These are phyloP conservation scores for Rhagologus leucostigma DNA, from an alignment of 2,113 vertebrate genomes.

Conservation along the genomic window DNA sequence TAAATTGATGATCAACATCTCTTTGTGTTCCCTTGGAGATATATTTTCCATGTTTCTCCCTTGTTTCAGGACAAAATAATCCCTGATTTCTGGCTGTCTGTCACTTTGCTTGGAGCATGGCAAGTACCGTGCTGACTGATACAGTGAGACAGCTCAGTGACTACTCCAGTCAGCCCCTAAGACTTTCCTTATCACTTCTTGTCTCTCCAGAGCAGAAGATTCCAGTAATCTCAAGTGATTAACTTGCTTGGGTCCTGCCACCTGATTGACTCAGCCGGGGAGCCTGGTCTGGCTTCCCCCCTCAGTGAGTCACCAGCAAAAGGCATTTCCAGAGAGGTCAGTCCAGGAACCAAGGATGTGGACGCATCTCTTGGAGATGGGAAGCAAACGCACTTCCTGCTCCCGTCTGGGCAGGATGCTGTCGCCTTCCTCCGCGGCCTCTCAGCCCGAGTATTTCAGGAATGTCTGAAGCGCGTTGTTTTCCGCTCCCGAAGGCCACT, in stretches of 20 bases:
- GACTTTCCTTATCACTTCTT: neutral
- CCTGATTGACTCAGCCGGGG: neutral
- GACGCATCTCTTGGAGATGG: neutral
- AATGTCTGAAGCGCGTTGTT: neutral
- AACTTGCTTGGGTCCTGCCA: neutral
- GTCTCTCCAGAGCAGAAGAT: neutral
- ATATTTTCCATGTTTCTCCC: neutral
- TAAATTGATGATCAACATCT: neutral
- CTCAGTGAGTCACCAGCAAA: neutral
- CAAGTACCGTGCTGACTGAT: neutral
- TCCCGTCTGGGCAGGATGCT: neutral
- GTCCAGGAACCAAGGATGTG: neutral
- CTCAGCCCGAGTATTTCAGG: neutral
- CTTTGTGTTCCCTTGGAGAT: neutral
- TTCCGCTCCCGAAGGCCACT: neutral
- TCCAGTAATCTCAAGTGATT: neutral
- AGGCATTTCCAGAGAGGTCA: neutral
- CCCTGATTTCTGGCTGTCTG: neutral
- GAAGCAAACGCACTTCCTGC: conserved; percentile 2
- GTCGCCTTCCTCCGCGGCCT: neutral
- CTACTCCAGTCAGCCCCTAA: neutral
- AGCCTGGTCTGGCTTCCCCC: neutral
- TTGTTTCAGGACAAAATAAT: neutral
- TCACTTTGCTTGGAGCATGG: neutral
- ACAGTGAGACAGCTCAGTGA: neutral